phyloP scores from a whole-genome alignment of 2,113 vertebrate genomes.

The Setophaga kirtlandii region DNA sequence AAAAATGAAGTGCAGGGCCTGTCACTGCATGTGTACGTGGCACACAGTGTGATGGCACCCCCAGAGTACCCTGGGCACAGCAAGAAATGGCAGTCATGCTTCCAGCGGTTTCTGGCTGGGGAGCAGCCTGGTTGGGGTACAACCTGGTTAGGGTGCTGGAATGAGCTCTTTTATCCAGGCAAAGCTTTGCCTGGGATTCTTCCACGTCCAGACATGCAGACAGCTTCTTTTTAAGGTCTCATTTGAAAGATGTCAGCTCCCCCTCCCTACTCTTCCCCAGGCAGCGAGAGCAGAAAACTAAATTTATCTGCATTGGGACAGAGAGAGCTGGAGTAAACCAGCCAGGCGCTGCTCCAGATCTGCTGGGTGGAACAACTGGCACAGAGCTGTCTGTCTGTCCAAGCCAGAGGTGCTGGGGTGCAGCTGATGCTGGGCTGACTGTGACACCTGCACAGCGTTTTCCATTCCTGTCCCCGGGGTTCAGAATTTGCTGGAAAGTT shows the following conservation, averaged over 20 bases:
- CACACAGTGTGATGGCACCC: neutral
- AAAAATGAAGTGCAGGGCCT: neutral
- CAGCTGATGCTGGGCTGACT: neutral
- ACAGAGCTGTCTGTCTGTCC: conserved; percentile 16
- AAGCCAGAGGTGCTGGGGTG: neutral
- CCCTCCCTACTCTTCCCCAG: conserved; percentile 52
- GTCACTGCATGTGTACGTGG: neutral
- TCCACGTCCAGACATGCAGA: neutral
- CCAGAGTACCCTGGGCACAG: neutral
- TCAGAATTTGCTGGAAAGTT: neutral
- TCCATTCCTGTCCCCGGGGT: neutral
- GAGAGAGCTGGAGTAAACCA: conserved; percentile 41
- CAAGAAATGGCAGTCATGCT: neutral
- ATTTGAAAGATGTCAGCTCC: conserved; percentile 61
- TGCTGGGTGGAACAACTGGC: neutral
- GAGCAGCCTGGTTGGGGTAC: neutral
- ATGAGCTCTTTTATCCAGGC: neutral
- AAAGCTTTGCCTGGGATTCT: conserved; percentile 16
- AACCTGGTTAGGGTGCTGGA: neutral
- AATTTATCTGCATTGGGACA: conserved; percentile 58
- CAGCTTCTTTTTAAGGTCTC: conserved; percentile 62
- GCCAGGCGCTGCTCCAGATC: neutral
- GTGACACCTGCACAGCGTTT: neutral
- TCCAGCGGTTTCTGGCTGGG: neutral
- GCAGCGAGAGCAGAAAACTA: conserved; percentile 51